Conservation (phyloP, 2,797 vertebrate species). For the Channa striata region DNA sequence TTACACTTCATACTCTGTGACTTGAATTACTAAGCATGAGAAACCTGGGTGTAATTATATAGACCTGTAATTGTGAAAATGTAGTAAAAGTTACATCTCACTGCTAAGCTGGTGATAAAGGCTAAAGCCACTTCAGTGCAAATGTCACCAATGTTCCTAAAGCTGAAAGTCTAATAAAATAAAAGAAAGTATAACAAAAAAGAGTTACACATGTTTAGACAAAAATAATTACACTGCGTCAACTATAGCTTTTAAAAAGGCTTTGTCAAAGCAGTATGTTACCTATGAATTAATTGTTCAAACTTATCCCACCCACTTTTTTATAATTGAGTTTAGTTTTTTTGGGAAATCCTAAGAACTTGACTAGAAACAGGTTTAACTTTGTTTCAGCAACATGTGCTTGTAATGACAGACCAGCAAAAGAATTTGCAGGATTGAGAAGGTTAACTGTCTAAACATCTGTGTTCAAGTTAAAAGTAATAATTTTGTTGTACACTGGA, state of each 20-base stretch:
- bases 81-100: too few relatives aligned
- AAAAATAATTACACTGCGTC: neutral
- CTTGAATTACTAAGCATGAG: slow-evolving; percentile 28
- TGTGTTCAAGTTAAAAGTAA: slow-evolving; percentile 39
- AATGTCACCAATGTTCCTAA: too few relatives aligned
- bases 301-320: neutral
- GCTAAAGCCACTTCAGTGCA: too few relatives aligned
- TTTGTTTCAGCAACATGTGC: slow-evolving; percentile 23
- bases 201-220: neutral
- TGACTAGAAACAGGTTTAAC: slow-evolving; percentile 20
- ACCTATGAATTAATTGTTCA: neutral
- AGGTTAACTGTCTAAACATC: slow-evolving; percentile 40
- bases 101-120: too few relatives aligned
- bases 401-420: slow-evolving; percentile 14
- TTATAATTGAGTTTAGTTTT: neutral
- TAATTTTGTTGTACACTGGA: slow-evolving; percentile 29
- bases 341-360: neutral
- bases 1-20: too few relatives aligned
- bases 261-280: neutral
- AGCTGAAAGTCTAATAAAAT: too few relatives aligned
- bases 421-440: slow-evolving; percentile 5
- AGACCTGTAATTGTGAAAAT: neutral
- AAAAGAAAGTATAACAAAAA: too few relatives aligned
- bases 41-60: neutral
- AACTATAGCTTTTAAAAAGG: neutral